Base-by-base conservation (phyloP, 2,113 vertebrate genomes). In the Cyanoderma ruficeps region DNA sequence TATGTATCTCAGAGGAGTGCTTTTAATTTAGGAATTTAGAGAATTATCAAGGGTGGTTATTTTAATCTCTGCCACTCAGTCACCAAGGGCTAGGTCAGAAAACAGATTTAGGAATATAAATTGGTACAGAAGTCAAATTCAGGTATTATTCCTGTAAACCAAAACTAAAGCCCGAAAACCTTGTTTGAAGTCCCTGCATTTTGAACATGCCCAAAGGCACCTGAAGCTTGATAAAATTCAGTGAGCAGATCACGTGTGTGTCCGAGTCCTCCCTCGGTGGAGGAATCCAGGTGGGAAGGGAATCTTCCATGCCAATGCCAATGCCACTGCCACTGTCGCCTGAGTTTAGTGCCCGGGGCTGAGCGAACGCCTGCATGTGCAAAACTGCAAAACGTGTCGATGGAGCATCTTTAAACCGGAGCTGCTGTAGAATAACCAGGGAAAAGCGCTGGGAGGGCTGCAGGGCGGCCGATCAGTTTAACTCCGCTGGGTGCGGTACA, bases 1-100 rank as follows among this genome's bases (percentile, higher is more conserved):
- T 92, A 64, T 83, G 56, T 69, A 93, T 79, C 94, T 96, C 83
- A 39, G 59, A 81, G 80, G 72, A 90, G 72, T 57, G 83, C 90
- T 94, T 94, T 95, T 72, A 86, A 91, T 95, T 96, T 87, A 89
- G 77, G 90, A 89, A 87, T 71, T 92, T 82, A 95, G 72, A 49
- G 74, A 94, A 81, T 93, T 92, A 94, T 86, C 90, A 83, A 50
- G 89, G 88, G 83, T 57, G 53, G 61, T 92, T 96, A 68, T 94
- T 96, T 93, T 95, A 90, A 89, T 89, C 83, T 82, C 83, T 89
- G 81, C 76, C 76, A 84, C 69, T 94, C 85, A 87, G 76, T 64
- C 85, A 60, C 60, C 68, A 28, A 83, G 70, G 77, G 61, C 74
- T 57, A 57, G 52, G 46, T 64, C 79, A 67, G 68, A 75, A 90